Evolutionary conservation across 2,888 invertebrate genomes (phyloP), one percentile per base, ranked within the genome.

Genomic region (Lycaena phlaeas): DNA sequence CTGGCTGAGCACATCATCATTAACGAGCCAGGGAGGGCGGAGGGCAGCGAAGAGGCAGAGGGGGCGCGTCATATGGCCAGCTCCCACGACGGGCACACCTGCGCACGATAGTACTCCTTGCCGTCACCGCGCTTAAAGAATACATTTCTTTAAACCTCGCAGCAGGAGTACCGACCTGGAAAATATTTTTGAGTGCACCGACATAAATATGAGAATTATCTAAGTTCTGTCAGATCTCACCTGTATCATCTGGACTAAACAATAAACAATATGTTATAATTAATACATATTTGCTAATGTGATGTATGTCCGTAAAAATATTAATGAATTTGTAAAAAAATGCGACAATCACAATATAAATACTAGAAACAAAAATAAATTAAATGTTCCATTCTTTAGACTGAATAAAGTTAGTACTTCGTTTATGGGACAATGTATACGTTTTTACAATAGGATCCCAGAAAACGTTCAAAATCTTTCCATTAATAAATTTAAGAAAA

Each of bases 1-100:
- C 88, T 87, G 88, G 88, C 88, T 87, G 88, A 87, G 86, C 89
- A 89, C 89, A 89, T 89, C 89, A 90, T 90, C 90, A 90, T 90
- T 90, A 90, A 89, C 89, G 89, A 89, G 89, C 86, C 86, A 87
- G 86, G 67, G 82, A 79, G 79, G 79, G 79, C 75, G 79, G 84
- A 81, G 82, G 84, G 85, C 82, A 81, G 82, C 82, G 69, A 82
- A 82, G 81, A 84, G 84, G 81, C 79, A 74, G 74, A 85, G 87
- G 87, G 84, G 86, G 72, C 65, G 71, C 81, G 86, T 70, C 84
- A 85, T 81, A 81, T 87, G 87, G 77, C 70, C 59, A 64, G 62
- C 72, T 87, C 87, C 82, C 87, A 87, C 84, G 81, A 61, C 60
- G 50, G 52, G 34, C 50, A 59, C 75, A 76, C 81, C 79, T 77